Evolutionary conservation across 2,113 vertebrate species (phyloP), one percentile per base, ranked within the genome.

Genomic region (Bostrychus sinensis): DNA sequence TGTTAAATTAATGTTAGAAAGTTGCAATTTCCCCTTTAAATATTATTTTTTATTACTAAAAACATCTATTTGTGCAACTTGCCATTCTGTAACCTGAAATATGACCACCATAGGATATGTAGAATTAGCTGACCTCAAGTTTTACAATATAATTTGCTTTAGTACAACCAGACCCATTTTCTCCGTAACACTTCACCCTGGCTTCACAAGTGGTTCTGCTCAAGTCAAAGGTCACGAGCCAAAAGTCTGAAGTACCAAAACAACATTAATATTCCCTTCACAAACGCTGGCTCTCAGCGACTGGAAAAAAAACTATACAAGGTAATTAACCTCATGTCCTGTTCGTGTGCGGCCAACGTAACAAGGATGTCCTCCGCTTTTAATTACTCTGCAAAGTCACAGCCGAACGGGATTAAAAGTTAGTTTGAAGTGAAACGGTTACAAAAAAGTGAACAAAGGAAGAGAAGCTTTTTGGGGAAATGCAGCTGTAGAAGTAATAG

Each of bases 281-380:
- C 65, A 57, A 63, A 69, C 38, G 34, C 30, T 4, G 26, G 23
- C 63, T 74, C 43, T 34, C 32, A 14, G 28, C 30, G 51, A 66
- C 25, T 50, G 48, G 3, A 25, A 25, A n/a, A 76, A 67, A 76
- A 46, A 54, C 16, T 38, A 69, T 70, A 70, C 66, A 55, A 77
- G 81, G 80, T 79, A 86, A 90, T 90, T 89, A 89, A 90, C 88
- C 83, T 82, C 57, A 36, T 28, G 77, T 86, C 69, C 70, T 51
- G 59, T 57, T 65, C 45, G 65, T 82, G 71, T 70, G 77, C 46
- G 45, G 75, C 28, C 71, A 66, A 57, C 72, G 59, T 77, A 78
- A 81, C 66, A 6, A 38, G 65, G 48, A 77, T 60, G 56, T 74
- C 66, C 78, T 55, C 62, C 62, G 62, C 56, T 68, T 79, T 85